Evolutionary conservation across 2,888 invertebrate genomes (phyloP), one percentile per base, ranked within the genome.

Genomic region (Augiades crinisus): DNA sequence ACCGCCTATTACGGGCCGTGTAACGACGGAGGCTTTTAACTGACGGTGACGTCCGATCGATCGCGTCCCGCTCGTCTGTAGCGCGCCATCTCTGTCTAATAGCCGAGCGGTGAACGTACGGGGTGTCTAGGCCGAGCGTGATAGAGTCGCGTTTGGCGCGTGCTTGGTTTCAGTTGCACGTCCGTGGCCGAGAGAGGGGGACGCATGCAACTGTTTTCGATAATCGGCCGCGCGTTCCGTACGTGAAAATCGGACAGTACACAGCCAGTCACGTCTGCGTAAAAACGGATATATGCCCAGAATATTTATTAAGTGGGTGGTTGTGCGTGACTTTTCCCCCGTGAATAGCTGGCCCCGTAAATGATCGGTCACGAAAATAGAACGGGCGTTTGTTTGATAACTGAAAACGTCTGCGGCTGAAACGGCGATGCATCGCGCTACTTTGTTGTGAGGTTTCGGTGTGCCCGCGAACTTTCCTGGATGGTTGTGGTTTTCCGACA

Each of bases 301-400:
- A 91, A 91, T 91, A 91, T 91, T 91, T 91, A 91, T 91, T 86
- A 86, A 85, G 88, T 86, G 89, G 86, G 88, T 87, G 89, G 86
- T 70, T 84, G 87, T 85, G 89, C 89, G 88, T 88, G 88, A 88
- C 89, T 86, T 88, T 85, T 86, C 88, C 86, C 85, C 72, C 71
- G 85, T 78, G 87, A 78, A 81, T 83, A 81, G 81, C 81, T 81
- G 72, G 73, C 75, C 81, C 78, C 72, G 79, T 78, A 81, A 83
- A 84, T 75, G 82, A 82, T 83, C 73, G 72, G 68, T 68, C 75
- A 66, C 77, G 68, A 78, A 83, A 85, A 86, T 82, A 85, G 84
- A 77, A 68, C 74, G 64, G 68, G 50, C 19, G 50, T 73, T 80
- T 79, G 81, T 83, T 83, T 81, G 83, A 72, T 78, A 81, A 81